Conservation (phyloP, 2,113 vertebrate genomes). For the Eolophus roseicapilla region DNA sequence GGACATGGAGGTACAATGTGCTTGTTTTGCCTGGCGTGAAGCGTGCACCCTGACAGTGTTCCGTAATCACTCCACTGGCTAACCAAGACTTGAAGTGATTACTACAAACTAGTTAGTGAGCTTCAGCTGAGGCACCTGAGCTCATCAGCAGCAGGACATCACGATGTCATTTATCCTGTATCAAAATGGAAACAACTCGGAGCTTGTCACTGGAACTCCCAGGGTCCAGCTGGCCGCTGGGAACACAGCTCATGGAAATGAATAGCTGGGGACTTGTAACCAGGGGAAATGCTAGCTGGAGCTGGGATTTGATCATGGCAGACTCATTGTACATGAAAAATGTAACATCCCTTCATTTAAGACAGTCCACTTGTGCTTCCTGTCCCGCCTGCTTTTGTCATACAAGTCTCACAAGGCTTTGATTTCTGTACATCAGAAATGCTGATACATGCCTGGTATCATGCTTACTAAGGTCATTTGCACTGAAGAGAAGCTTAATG, state of each 20-base stretch:
- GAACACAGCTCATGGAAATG: background rate
- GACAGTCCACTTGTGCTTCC: background rate
- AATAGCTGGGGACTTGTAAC: background rate
- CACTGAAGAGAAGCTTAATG: background rate
- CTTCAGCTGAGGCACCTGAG: background rate
- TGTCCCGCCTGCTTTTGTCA: background rate
- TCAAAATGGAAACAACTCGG: accelerated
- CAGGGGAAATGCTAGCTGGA: background rate
- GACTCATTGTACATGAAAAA: background rate
- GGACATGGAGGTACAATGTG: background rate
- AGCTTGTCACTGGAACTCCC: background rate
- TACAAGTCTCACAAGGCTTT: background rate
- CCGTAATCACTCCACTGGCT: background rate
- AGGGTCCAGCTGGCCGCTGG: background rate
- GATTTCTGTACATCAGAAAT: background rate
- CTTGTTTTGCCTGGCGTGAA: background rate
- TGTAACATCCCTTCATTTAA: background rate
- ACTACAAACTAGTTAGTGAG: background rate
- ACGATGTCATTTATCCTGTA: background rate
- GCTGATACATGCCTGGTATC: background rate
- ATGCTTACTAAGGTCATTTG: background rate
- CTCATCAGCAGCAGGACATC: background rate
- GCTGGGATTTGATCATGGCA: background rate
- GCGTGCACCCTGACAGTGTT: background rate
- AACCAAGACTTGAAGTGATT: background rate